Conservation (phyloP, 2,113 vertebrate genomes). For the Zootoca vivipara region DNA sequence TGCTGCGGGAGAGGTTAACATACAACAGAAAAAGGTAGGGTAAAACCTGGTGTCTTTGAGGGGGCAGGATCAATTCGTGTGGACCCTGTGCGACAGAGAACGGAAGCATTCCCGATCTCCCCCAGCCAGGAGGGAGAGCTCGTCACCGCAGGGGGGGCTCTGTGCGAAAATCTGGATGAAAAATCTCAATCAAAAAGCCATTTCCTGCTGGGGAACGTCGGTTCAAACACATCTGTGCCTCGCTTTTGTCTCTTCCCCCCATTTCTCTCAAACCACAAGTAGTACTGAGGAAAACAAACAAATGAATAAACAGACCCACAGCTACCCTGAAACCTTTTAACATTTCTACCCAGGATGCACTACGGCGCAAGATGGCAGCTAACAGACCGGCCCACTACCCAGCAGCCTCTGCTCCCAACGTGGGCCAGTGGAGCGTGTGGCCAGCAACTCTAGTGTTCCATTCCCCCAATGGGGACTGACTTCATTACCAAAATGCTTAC, state of each 20-base stretch:
- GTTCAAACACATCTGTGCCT: too few relatives aligned
- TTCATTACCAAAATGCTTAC: not conserved
- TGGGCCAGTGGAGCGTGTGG: not conserved
- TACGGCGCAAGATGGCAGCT: not conserved
- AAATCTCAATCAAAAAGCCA: not conserved
- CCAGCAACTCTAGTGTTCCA: not conserved
- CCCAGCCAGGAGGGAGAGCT: not conserved
- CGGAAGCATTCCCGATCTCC: not conserved
- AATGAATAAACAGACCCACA: not conserved
- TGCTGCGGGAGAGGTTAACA: not conserved
- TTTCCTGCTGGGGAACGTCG: not conserved
- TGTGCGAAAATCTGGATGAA: not conserved
- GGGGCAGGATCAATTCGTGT: not conserved
- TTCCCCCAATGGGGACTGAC: too few relatives aligned
- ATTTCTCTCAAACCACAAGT: not conserved
- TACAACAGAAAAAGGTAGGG: not conserved
- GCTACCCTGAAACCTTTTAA: not conserved
- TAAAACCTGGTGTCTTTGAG: not conserved
- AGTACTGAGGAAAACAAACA: not conserved
- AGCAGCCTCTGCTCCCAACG: not conserved
- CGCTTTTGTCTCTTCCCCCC: not conserved
- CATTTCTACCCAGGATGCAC: not conserved
- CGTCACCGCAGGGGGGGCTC: not conserved
- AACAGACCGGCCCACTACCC: not conserved
- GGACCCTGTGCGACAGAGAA: not conserved